Percentiles rank a stretch among this genome's conserved stretches.
Conservation (phyloP, 1,140 invertebrate genomes). For the Mycetomoellerius zeteki region DNA sequence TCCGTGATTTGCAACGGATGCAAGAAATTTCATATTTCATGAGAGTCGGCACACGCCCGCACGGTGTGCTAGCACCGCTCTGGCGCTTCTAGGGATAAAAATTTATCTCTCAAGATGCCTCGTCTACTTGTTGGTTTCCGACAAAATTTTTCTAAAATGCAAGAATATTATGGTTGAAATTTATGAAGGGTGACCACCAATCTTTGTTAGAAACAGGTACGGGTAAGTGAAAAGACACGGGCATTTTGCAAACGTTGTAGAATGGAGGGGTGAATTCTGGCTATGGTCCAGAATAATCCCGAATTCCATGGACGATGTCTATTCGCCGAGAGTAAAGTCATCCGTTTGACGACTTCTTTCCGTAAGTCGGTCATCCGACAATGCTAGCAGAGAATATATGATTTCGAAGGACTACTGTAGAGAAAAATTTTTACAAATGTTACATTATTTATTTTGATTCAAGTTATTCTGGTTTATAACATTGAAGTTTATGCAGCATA, state of each 20-base stretch:
- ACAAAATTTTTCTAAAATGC: constrained; percentile 46
- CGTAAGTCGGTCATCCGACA: constrained; percentile 28
- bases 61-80: constrained; percentile 11
- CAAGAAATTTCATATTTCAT: constrained; percentile 64
- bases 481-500: neutral
- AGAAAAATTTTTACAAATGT: neutral
- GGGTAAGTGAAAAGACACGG: neutral
- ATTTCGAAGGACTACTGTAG: neutral
- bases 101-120: constrained; percentile 51
- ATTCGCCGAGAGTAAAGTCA: constrained; percentile 6
- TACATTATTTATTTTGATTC: neutral
- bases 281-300: constrained; percentile 30
- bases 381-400: neutral
- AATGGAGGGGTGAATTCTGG: constrained; percentile 23
- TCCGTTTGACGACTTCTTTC: constrained; percentile 12
- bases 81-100: constrained; percentile 24
- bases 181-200: constrained; percentile 48
- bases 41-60: constrained; percentile 26
- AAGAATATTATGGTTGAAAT: constrained; percentile 44
- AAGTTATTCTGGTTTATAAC: neutral
- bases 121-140: constrained; percentile 40
- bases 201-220: neutral
- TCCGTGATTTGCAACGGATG: constrained; percentile 65
- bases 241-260: neutral
- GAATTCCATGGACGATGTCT: constrained; percentile 34